A percentile compares a stretch with the other conserved stretches of the same genome.
Evolutionary conservation across 1,140 invertebrate genomes (phyloP).

Genomic region (Bombus huntii): DNA sequence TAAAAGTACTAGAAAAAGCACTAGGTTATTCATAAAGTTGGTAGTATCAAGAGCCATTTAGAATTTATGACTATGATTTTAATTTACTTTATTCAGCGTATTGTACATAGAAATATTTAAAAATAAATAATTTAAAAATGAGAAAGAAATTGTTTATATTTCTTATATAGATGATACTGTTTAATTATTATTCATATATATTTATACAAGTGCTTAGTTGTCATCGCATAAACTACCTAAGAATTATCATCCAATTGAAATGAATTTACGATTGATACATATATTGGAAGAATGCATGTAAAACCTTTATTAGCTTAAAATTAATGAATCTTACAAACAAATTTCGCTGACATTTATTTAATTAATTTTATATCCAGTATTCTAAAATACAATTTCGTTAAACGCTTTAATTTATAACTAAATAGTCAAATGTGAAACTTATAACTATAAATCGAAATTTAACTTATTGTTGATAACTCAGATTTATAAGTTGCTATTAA

Average conservation of each 20-base stretch:
- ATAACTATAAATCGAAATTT: background rate
- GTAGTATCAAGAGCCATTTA: background rate
- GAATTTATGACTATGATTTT: background rate
- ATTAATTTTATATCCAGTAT: background rate
- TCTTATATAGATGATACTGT: no score
- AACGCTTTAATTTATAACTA: background rate
- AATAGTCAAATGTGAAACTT: background rate
- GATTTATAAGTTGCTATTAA: background rate
- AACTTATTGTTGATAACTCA: background rate
- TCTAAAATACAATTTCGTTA: background rate
- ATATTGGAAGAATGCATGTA: background rate
- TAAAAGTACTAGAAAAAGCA: background rate
- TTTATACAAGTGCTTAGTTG: no score
- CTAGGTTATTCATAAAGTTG: background rate
- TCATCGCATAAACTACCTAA: no score
- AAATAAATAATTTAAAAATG: no score
- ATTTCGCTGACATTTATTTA: background rate
- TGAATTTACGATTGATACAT: background rate
- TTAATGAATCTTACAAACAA: background rate
- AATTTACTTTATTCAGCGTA: background rate
- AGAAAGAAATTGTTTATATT: no score
- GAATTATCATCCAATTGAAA: no score
- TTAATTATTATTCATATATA: no score
- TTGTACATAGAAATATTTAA: background rate
- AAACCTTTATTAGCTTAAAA: background rate